Base-by-base conservation (phyloP, 1,140 invertebrate species). In the Macrotrachela quadricornifera region DNA sequence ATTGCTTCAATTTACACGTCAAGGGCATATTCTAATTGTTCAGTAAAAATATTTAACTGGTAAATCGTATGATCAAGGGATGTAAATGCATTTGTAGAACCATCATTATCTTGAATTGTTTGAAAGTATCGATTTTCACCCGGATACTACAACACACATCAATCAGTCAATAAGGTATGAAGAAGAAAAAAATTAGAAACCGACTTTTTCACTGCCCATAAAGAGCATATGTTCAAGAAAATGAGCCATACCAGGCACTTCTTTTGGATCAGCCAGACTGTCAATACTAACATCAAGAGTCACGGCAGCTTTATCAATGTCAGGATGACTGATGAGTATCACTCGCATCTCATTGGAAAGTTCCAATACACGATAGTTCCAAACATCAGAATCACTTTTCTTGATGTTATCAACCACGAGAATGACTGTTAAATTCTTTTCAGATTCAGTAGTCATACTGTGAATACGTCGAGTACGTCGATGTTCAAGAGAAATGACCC, bases 161-260 rank as follows among this genome's bases (percentile, higher is more conserved):
- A 52, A 60, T n/a, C n/a, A n/a, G n/a, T n/a, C n/a, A n/a, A n/a
- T n/a, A n/a, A n/a, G n/a, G n/a, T n/a, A n/a, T n/a, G n/a, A n/a
- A n/a, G n/a, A n/a, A n/a, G n/a, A n/a, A n/a, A n/a, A n/a, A 47
- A 55, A 15, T 37, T 56, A 40, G 15, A n/a, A 30, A 38, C 44
- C 2, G 8, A 8, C 8, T n/a, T 14, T 12, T 40, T 13, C 48
- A 45, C 81, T 94, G 13, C 90, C 90, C 45, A 94, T 68, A 67
- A 95, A 96, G 6, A 96, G 72, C 90, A 96, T 95, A 64, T 96
- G 90, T 66, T 96, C 90, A 67, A 84, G 90, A 67, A 96, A 95
- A 67, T 95, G 90, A 13, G 90, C 88, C 51, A 95, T 67, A 0
- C 90, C 90, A 6, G 82, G 84, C 10, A 94, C 61, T 49, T 86